Conservation (phyloP, 2,113 vertebrate genomes). For the Ifrita kowaldi region DNA sequence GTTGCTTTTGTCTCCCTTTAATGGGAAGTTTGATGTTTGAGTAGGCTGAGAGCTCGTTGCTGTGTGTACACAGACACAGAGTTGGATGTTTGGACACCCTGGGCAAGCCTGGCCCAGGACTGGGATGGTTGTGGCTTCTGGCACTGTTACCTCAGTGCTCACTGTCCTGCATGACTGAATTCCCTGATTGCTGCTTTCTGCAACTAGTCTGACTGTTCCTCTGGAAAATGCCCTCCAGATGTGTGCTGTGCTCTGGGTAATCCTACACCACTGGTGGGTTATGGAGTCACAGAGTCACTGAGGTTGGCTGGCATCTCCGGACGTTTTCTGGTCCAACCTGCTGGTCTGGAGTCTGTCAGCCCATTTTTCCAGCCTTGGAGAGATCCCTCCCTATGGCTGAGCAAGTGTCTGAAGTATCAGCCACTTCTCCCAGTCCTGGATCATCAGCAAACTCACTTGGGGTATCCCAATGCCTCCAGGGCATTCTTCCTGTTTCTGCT, state of each 20-base stretch:
- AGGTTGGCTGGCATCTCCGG: not conserved
- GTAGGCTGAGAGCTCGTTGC: not conserved
- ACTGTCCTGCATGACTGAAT: accelerated
- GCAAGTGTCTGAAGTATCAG: not conserved
- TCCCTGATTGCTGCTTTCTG: not conserved
- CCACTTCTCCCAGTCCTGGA: not conserved
- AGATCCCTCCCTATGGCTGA: not conserved
- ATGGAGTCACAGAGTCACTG: not conserved
- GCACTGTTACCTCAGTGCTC: not conserved
- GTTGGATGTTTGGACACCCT: not conserved
- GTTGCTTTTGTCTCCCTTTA: not conserved
- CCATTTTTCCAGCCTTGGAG: not conserved
- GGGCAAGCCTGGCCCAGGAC: not conserved
- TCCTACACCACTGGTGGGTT: not conserved
- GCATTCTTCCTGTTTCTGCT: not conserved
- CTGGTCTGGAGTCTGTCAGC: not conserved
- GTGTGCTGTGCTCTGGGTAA: not conserved
- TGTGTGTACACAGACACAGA: not conserved
- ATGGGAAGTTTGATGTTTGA: not conserved
- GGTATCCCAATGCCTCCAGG: not conserved
- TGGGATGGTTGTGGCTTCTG: not conserved
- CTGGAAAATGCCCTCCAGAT: not conserved
- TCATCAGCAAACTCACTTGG: not conserved
- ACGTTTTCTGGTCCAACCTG: not conserved
- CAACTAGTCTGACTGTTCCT: not conserved